Base-by-base conservation (phyloP, 2,113 vertebrate genomes). In the Lathamus discolor region DNA sequence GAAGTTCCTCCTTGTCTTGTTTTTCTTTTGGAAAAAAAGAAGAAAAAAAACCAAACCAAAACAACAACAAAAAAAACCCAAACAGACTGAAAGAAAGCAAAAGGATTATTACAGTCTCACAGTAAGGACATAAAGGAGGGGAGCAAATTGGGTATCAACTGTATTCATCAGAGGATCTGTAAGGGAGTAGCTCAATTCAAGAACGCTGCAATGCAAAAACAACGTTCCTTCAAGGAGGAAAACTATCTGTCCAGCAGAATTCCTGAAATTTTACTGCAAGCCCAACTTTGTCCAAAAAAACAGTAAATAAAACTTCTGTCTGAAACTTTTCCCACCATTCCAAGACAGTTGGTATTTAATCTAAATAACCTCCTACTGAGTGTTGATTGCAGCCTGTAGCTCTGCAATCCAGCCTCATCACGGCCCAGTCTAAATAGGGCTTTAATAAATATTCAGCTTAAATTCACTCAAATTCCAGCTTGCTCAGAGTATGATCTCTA, bases 321-420 rank as follows among this genome's bases (percentile, higher is more conserved):
- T 96, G 88, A 90, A 96, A 93, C 91, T 96, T 95, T 94, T 96
- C 95, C 93, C 93, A 97, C 95, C 93, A 83, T 94, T 94, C 80
- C 83, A 93, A 92, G 73, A 81, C 90, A 95, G 93, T 91, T 92
- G 90, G 92, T 91, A 96, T 95, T 96, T 97, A 97, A 97, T 95
- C 93, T 96, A 95, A 96, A 96, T 88, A 96, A 90, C 93, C 95
- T 95, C 92, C 96, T 93, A 92, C 95, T 96, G 95, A 96, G 95
- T 74, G 92, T 51, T 95, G 92, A 95, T 95, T 52, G 1, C 77
- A 94, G 94, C 57, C 88, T 86, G 90, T 70, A 92, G 90, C 57
- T 92, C 80, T 92, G 77, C 95, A 93, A 93, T 88, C 69, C 86
- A 89, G 66, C n/a, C 68, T 86, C 88, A 90, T 78, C 92, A 90